A percentile compares a stretch with the other conserved stretches of the same genome.
phyloP scores from a whole-genome alignment of 2,888 invertebrate species.

The Spilosoma lubricipeda region DNA sequence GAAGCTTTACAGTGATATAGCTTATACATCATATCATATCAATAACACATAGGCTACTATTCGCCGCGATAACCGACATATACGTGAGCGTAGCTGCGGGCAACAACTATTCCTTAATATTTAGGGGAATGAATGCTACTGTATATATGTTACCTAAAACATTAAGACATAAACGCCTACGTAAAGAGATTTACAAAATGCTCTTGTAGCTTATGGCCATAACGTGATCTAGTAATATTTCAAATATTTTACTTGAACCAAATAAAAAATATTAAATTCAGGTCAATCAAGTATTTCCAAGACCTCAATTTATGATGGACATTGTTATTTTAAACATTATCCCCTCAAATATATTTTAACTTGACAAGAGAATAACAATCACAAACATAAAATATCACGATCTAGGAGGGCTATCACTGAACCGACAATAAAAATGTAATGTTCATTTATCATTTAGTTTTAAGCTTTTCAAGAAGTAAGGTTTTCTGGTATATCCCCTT shows the following conservation, averaged over 20 bases:
- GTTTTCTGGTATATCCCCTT: constrained; percentile 40
- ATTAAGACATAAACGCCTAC: neutral
- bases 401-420: neutral
- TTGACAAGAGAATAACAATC: neutral
- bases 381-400: neutral
- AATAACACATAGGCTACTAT: too few relatives aligned
- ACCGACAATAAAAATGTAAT: neutral
- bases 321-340: too few relatives aligned
- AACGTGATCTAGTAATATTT: neutral
- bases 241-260: too few relatives aligned
- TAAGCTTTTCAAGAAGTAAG: constrained; percentile 1
- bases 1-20: too few relatives aligned
- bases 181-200: neutral
- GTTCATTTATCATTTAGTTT: neutral
- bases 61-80: too few relatives aligned
- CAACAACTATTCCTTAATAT: too few relatives aligned
- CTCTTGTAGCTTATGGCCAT: neutral
- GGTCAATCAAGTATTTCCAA: neutral
- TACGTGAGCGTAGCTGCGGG: too few relatives aligned
- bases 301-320: neutral
- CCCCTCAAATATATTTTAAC: neutral
- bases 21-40: too few relatives aligned
- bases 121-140: too few relatives aligned
- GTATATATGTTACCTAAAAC: neutral
- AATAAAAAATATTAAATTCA: neutral